Evolutionary conservation across 2,888 invertebrate genomes (phyloP), one percentile per base, ranked within the genome.

Genomic region (Xanthorhoe designata): DNA sequence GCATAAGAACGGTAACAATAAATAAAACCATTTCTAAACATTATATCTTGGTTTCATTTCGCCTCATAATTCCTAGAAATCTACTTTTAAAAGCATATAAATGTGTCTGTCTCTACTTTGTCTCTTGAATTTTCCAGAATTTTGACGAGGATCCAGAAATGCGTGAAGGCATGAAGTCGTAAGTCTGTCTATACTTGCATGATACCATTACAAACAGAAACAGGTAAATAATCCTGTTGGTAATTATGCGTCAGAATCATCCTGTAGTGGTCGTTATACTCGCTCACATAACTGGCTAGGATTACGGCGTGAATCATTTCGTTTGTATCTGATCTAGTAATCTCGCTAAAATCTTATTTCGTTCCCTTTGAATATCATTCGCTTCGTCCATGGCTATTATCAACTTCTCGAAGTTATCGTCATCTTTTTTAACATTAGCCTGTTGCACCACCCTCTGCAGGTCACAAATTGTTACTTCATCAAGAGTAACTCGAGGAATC

Each of bases 1-100:
- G 79, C 90, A 87, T 92, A 93, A 93, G 92, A 85, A 91, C 87
- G 85, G 89, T 90, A 92, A 91, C 89, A 92, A 91, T 91, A 89
- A 89, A 87, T 85, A 83, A 92, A 92, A 90, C 85, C 87, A 90
- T 93, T 94, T 92, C 90, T 91, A 91, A 92, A 91, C 87, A 88
- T 87, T 75, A 60, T 61, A 60, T 38, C 56, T 18, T 68, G 71
- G 80, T 86, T 84, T 82, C 77, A 78, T 78, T 75, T 65, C 9
- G 15, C 17, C 17, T 3, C 17, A 7, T 47, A 47, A 17, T 47
- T 17, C 5, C 32, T 42, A 42, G 10, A 10, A 10, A 8, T 38
- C 38, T 8, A 38, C 38, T 2, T 38, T 1, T 13, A 10, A 13
- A 42, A 42, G 42, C 42, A 13, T 13, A 13, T 13, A 13, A 8